These are phyloP conservation scores for Euura lappo DNA, from an alignment of 1,140 invertebrate genomes.

Conservation along the genomic window DNA sequence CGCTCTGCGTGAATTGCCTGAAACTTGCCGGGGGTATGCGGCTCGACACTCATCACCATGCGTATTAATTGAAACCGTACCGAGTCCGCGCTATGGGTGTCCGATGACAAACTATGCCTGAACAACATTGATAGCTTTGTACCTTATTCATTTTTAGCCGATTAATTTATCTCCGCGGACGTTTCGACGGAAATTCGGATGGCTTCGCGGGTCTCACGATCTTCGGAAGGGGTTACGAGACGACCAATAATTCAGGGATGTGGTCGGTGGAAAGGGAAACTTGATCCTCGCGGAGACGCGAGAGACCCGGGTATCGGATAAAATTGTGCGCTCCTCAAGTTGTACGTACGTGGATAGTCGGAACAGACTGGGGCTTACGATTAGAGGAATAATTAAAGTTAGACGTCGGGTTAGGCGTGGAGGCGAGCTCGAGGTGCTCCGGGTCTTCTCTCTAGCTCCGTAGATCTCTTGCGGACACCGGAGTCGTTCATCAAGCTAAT, in stretches of 20 bases:
- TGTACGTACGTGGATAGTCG: not conserved
- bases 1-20: slow-evolving; percentile 20
- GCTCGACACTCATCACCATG: slow-evolving; percentile 43
- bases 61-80: slow-evolving; percentile 40
- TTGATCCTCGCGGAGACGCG: no score
- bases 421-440: not conserved
- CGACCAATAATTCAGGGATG: no score
- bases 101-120: not conserved
- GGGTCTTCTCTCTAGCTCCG: not conserved
- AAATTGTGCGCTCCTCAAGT: not conserved
- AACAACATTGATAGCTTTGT: not conserved
- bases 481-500: slow-evolving; percentile 5
- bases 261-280: no score
- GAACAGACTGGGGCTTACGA: not conserved
- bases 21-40: slow-evolving; percentile 34
- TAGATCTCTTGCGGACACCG: not conserved
- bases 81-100: not conserved
- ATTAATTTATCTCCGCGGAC: no score
- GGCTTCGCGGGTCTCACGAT: no score
- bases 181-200: no score
- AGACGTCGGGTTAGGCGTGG: not conserved
- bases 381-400: not conserved
- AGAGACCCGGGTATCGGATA: no score
- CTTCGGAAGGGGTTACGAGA: no score
- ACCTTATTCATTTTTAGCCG: not conserved